These are phyloP conservation scores for Plebejus anna DNA, from an alignment of 2,888 invertebrate genomes.

Conservation along the genomic window DNA sequence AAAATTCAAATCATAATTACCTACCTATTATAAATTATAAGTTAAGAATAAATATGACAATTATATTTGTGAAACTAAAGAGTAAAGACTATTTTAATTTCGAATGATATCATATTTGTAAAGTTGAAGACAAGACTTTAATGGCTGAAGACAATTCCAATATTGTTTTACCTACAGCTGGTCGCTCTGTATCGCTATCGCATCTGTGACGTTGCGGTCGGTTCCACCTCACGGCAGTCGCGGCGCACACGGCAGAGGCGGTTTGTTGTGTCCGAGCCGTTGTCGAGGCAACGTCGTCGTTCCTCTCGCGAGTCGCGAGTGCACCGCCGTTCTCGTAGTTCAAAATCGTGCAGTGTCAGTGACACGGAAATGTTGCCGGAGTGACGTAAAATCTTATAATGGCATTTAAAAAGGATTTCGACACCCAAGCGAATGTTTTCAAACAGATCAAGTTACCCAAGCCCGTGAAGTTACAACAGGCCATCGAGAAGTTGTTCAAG, in stretches of 20 bases:
- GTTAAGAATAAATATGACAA: no score
- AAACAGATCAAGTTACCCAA: constrained; percentile 66
- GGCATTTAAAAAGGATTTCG: constrained; percentile 75
- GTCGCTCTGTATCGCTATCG: constrained; percentile 39
- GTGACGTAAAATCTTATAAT: constrained; percentile 58
- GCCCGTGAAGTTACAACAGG: constrained; percentile 56
- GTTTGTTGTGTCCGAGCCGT: constrained; percentile 70
- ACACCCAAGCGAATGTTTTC: constrained; percentile 63
- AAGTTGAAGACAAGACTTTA: constrained; percentile 21
- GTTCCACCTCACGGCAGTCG: constrained; percentile 46
- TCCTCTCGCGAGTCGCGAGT: constrained; percentile 54
- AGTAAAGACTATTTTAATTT: no score
- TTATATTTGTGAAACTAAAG: no score
- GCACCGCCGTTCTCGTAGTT: constrained; percentile 46
- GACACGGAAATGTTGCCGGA: constrained; percentile 60
- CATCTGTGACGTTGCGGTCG: constrained; percentile 56
- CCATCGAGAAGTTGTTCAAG: constrained; percentile 70
- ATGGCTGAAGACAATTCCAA: no score
- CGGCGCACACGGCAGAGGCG: constrained; percentile 47
- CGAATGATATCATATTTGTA: neutral
- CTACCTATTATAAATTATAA: no score
- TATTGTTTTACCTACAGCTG: constrained; percentile 25
- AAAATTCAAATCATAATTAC: no score
- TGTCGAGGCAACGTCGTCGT: constrained; percentile 62
- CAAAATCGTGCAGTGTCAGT: constrained; percentile 61